These are phyloP conservation scores for Gallinago media DNA, from an alignment of 2,113 vertebrate species.

Conservation along the genomic window DNA sequence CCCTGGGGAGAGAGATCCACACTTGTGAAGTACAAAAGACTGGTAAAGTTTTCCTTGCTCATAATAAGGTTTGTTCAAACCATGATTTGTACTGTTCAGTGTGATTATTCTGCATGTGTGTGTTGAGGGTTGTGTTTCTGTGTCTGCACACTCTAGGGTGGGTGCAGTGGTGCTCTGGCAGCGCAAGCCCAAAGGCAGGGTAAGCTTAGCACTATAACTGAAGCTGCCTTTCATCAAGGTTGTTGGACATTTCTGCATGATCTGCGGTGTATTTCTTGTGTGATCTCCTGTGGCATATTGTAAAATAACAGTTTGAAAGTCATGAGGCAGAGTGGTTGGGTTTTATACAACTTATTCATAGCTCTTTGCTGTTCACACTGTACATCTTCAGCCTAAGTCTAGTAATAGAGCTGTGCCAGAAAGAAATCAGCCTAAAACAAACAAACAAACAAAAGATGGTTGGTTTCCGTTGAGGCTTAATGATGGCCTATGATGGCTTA, in stretches of 20 bases:
- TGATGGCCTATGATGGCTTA: background rate
- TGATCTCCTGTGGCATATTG: background rate
- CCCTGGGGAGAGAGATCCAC: background rate
- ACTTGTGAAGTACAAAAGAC: background rate
- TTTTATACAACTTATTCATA: background rate
- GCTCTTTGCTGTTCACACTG: background rate
- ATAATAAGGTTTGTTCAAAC: background rate
- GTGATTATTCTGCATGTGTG: background rate
- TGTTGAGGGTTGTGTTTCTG: background rate
- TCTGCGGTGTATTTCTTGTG: background rate
- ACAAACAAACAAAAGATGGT: background rate
- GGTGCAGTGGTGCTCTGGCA: background rate
- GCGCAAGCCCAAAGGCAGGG: background rate
- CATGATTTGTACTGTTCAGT: background rate
- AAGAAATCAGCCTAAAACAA: background rate
- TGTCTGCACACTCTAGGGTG: background rate
- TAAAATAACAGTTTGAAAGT: background rate
- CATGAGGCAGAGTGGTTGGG: background rate
- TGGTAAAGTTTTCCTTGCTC: background rate
- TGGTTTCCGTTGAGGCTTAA: background rate
- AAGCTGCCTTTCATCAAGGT: background rate
- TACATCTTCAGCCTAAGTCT: background rate
- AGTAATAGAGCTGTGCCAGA: background rate
- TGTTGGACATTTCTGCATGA: fast-evolving
- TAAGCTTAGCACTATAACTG: background rate